A percentile compares a stretch with the other conserved stretches of the same genome.
phyloP scores from a whole-genome alignment of 2,797 vertebrate genomes.

The Philypnodon macrostomus region DNA sequence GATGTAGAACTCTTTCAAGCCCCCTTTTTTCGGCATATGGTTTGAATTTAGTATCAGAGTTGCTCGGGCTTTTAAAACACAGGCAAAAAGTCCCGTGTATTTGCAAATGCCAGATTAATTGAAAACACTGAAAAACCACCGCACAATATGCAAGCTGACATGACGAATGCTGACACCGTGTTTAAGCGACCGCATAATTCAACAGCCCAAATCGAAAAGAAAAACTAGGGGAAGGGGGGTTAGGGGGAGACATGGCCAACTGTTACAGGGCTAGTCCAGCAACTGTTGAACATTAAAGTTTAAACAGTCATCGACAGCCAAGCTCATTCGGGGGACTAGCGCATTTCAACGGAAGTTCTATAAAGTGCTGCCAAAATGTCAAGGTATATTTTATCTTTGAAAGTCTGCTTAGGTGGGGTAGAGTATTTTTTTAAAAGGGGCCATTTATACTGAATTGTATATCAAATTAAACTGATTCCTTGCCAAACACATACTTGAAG shows the following conservation, averaged over 20 bases:
- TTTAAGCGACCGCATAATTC: slow-evolving; percentile 27
- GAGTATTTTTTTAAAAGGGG: too few species aligned
- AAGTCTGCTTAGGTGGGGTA: slow-evolving; percentile 15
- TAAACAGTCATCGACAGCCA: slow-evolving; percentile 22
- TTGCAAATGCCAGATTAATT: slow-evolving; percentile 46
- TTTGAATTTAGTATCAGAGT: slow-evolving; percentile 52
- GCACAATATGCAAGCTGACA: slow-evolving; percentile 33
- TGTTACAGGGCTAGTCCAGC: slow-evolving; percentile 17
- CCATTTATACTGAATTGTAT: too few species aligned
- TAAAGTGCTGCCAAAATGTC: slow-evolving; percentile 3
- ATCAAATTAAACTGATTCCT: too few species aligned
- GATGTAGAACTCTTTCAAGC: slow-evolving; percentile 45
- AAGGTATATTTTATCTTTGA: background rate
- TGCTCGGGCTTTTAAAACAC: slow-evolving; percentile 46
- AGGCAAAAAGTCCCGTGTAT: slow-evolving; percentile 44
- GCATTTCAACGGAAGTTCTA: slow-evolving; percentile 24
- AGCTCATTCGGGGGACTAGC: slow-evolving; percentile 1
- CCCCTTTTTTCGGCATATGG: slow-evolving; percentile 53
- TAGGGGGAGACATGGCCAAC: slow-evolving; percentile 11
- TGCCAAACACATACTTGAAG: too few species aligned
- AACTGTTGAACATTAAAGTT: slow-evolving; percentile 35
- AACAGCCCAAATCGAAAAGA: slow-evolving; percentile 18
- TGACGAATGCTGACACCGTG: slow-evolving; percentile 42
- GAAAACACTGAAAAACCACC: slow-evolving; percentile 37
- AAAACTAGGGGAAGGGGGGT: background rate